Conservation (phyloP, 23 tunicate species). For the Ciona savignyi region DNA sequence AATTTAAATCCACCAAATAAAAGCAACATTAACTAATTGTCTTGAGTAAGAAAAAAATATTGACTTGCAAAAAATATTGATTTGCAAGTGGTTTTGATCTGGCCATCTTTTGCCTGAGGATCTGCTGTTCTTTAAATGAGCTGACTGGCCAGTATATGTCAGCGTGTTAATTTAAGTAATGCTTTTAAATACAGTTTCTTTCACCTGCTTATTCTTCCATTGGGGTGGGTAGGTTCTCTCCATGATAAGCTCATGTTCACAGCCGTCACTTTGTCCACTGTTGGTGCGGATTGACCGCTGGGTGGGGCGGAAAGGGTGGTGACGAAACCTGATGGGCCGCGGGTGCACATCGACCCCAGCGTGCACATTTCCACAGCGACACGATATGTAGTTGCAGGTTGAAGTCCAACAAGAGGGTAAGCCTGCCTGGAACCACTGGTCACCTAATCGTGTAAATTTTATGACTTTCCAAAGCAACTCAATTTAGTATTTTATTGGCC, state of each 20-base stretch:
- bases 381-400: conserved; percentile 61
- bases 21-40: neutral
- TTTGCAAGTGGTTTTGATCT: neutral
- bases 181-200: conserved; percentile 38
- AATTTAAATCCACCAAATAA: too few relatives aligned
- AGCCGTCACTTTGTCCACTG: conserved; percentile 30
- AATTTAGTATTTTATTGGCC: too few relatives aligned
- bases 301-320: conserved; percentile 65
- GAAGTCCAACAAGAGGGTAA: conserved; percentile 34
- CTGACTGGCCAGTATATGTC: conserved; percentile 45
- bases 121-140: conserved; percentile 14
- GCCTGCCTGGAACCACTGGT: conserved; percentile 28
- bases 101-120: neutral
- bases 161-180: conserved; percentile 49
- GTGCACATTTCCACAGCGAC: conserved; percentile 61
- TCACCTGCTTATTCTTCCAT: conserved; percentile 61
- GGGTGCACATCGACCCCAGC: conserved; percentile 39
- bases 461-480: too few relatives aligned
- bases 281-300: conserved; percentile 42
- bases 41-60: neutral
- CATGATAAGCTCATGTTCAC: conserved; percentile 44
- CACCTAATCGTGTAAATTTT: too few relatives aligned
- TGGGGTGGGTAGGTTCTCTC: conserved; percentile 42
- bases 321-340: conserved; percentile 23
- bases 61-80: too few relatives aligned